These are phyloP conservation scores for Zaprionus kolodkinae DNA, from an alignment of 1,140 invertebrate species.

Conservation along the genomic window DNA sequence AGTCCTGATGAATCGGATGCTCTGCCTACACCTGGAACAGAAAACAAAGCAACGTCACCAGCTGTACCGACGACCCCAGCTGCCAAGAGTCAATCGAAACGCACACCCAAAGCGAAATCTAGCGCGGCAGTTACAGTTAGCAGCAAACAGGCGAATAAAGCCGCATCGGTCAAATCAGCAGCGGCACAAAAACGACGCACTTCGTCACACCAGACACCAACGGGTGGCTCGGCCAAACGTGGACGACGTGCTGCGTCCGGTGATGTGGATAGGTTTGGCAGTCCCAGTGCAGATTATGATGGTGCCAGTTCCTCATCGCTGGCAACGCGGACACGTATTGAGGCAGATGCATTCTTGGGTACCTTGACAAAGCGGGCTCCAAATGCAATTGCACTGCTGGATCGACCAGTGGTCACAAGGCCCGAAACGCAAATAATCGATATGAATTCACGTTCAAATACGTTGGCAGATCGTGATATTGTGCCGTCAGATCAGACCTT, in stretches of 20 bases:
- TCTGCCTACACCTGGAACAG: constrained; percentile 6
- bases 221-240: constrained; percentile 50
- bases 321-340: constrained; percentile 51
- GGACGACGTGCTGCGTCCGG: constrained; percentile 52
- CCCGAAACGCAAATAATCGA: constrained; percentile 91
- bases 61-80: constrained; percentile 52
- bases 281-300: constrained; percentile 39
- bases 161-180: constrained; percentile 64
- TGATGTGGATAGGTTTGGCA: constrained; percentile 32
- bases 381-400: constrained; percentile 77
- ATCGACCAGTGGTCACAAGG: constrained; percentile 73
- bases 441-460: constrained; percentile 91
- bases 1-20: constrained; percentile 66
- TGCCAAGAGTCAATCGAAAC: constrained; percentile 57
- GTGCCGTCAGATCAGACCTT: constrained; percentile 94
- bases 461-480: constrained; percentile 94
- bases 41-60: constrained; percentile 49
- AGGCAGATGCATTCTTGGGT: constrained; percentile 57
- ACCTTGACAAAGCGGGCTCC: constrained; percentile 65
- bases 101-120: constrained; percentile 76
- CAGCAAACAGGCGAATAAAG: constrained; percentile 57
- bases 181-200: constrained; percentile 71
- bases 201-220: constrained; percentile 63
- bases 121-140: constrained; percentile 50
- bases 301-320: constrained; percentile 59